Evolutionary conservation across 2,797 vertebrate genomes (phyloP).

Genomic region (Gadopsis bispinosus): DNA sequence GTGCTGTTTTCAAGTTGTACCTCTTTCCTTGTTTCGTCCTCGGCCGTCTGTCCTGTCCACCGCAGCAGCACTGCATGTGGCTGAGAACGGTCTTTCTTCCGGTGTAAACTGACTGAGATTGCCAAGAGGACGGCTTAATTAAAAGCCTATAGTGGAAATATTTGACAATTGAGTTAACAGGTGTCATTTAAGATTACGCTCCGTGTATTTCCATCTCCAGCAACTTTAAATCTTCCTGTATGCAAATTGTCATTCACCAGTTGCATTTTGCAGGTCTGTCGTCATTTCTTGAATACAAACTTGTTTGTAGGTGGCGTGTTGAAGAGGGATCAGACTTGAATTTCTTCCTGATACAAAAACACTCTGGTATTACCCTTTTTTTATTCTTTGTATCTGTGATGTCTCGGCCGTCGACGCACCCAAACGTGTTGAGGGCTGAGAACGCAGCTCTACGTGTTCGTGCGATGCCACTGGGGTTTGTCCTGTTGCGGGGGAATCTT

Average conservation of each 20-base stretch:
- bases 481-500: background rate
- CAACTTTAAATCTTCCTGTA: conserved; percentile 8
- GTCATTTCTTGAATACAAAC: background rate
- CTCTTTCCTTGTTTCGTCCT: conserved; percentile 3
- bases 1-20: conserved; percentile 32
- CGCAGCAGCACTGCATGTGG: conserved; percentile 48
- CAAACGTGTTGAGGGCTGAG: conserved; percentile 1
- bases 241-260: conserved; percentile 17
- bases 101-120: background rate
- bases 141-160: background rate
- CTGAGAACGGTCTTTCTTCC: conserved; percentile 8
- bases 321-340: background rate
- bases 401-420: conserved; percentile 1
- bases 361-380: conserved; percentile 3
- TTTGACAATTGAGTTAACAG: background rate
- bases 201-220: background rate
- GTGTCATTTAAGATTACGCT: background rate
- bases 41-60: background rate
- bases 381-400: background rate
- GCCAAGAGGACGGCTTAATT: background rate
- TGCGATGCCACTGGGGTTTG: background rate
- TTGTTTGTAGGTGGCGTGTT: background rate
- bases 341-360: conserved; percentile 5
- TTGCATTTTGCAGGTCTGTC: conserved; percentile 11
- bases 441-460: conserved; percentile 13